Evolutionary conservation across 2,888 invertebrate genomes (phyloP).

Genomic region (Drosophila dives): DNA sequence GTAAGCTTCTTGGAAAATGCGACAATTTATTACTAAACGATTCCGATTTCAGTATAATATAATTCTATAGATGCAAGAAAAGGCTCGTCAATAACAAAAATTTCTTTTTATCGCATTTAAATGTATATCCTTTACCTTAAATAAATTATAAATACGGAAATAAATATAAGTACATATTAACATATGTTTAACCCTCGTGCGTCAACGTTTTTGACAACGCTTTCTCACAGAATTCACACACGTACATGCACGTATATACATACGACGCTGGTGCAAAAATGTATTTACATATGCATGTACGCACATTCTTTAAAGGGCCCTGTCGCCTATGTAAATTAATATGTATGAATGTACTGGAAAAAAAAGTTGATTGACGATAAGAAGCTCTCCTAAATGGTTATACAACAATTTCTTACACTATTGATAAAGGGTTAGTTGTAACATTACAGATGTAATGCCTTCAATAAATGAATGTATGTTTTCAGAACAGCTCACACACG

Average conservation of each 20-base stretch:
- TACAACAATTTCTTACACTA: slow-evolving; percentile 79
- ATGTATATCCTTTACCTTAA: neutral
- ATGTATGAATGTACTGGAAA: slow-evolving; percentile 34
- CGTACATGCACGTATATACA: slow-evolving; percentile 9
- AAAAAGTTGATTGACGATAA: slow-evolving; percentile 45
- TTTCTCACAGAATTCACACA: slow-evolving; percentile 16
- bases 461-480: slow-evolving; percentile 59
- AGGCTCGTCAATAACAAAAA: neutral
- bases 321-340: slow-evolving; percentile 8
- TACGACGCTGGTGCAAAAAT: neutral
- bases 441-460: slow-evolving; percentile 67
- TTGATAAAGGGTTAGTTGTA: slow-evolving; percentile 71
- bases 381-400: slow-evolving; percentile 66
- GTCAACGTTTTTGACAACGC: slow-evolving; percentile 22
- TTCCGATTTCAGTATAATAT: neutral
- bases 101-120: neutral
- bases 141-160: neutral
- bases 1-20: neutral
- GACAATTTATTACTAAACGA: neutral
- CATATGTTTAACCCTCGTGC: neutral
- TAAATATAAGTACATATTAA: slow-evolving; percentile 23
- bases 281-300: slow-evolving; percentile 18
- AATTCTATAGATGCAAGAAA: neutral
- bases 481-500: slow-evolving; percentile 74
- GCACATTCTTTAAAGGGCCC: slow-evolving; percentile 11